Conservation (phyloP, 2,888 invertebrate genomes). For the Gryllus longicercus region DNA sequence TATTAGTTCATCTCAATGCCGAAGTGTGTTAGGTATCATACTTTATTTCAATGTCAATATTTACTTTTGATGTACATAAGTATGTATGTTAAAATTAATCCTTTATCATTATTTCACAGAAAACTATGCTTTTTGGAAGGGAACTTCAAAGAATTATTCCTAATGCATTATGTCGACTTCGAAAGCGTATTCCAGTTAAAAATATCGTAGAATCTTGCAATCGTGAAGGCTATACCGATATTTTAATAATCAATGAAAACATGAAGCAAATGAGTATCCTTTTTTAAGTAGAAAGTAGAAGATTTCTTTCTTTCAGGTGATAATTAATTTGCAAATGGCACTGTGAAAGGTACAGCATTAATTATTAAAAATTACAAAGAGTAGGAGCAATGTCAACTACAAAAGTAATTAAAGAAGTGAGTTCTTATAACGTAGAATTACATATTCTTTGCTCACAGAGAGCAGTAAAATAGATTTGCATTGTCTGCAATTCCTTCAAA, state of each 20-base stretch:
- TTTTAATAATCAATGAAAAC: conserved; percentile 92
- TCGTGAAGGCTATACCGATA: conserved; percentile 76
- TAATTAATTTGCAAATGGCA: too few species aligned
- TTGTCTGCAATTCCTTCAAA: too few species aligned
- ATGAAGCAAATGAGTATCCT: conserved; percentile 74
- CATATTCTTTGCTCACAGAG: too few species aligned
- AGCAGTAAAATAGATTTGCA: too few species aligned
- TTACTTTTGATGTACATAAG: too few species aligned
- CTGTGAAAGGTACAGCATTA: too few species aligned
- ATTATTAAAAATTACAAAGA: too few species aligned
- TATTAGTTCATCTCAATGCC: background rate
- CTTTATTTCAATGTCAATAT: background rate
- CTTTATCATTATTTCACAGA: conserved; percentile 47
- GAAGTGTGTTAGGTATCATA: background rate
- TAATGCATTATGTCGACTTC: conserved; percentile 80
- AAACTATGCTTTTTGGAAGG: conserved; percentile 87
- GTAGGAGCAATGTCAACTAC: too few species aligned
- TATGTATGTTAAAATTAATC: too few species aligned
- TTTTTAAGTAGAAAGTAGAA: conserved; percentile 36
- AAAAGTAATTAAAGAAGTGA: too few species aligned
- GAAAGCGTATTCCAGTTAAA: conserved; percentile 87
- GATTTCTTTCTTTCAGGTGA: too few species aligned
- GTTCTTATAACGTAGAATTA: too few species aligned
- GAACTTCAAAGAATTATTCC: conserved; percentile 90
- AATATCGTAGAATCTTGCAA: conserved; percentile 85